Percentiles rank a stretch among this genome's conserved stretches.
phyloP scores from a whole-genome alignment of 2,888 invertebrate genomes.

The Pachliopta kotzebuea region DNA sequence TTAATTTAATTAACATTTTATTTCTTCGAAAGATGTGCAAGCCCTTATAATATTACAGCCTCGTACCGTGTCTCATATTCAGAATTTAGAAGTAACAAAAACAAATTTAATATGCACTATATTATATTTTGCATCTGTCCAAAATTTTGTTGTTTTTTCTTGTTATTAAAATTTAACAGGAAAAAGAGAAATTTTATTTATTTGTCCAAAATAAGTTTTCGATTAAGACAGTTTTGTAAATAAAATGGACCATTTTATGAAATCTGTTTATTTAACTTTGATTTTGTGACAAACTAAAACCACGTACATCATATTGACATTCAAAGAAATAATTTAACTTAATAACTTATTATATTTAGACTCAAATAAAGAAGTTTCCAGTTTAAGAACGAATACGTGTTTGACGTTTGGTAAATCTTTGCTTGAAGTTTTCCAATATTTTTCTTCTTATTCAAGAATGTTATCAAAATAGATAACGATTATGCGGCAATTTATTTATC shows the following conservation, averaged over 20 bases:
- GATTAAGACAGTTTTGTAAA: no score
- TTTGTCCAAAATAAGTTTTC: no score
- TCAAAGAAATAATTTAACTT: background rate
- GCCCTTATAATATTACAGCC: no score
- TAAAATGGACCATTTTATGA: background rate
- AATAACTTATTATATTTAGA: background rate
- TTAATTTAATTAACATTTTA: no score
- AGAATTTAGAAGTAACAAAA: no score
- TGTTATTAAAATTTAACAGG: no score
- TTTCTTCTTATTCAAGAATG: slow-evolving; percentile 56
- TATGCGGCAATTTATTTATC: slow-evolving; percentile 27
- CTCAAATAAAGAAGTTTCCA: background rate
- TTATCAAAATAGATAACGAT: slow-evolving; percentile 71
- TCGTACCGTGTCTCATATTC: no score
- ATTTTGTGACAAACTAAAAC: background rate
- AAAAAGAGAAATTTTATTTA: no score
- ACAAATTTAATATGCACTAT: no score
- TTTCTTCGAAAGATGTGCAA: no score
- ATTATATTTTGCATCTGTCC: no score
- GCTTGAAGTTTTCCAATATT: slow-evolving; percentile 46
- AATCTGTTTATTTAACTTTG: background rate
- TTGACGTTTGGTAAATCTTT: slow-evolving; percentile 40
- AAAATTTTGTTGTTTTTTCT: no score
- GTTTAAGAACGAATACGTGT: slow-evolving; percentile 21
- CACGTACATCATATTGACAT: background rate